Evolutionary conservation across 2,888 invertebrate species (phyloP).

Genomic region (Malthinus flaveolus): DNA sequence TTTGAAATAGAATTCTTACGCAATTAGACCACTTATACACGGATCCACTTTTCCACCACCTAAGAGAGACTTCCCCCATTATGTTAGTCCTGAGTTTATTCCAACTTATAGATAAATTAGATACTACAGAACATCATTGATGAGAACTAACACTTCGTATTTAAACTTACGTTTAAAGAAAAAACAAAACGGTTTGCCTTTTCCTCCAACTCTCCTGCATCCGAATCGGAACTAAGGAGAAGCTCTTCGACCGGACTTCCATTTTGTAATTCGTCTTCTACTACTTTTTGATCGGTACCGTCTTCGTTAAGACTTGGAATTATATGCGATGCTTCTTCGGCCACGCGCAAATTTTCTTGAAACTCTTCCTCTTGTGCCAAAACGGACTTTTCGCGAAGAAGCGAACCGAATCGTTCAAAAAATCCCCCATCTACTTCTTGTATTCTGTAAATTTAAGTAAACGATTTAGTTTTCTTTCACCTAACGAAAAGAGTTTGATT

Average conservation of each 20-base stretch:
- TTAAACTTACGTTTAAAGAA: neutral
- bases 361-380: constrained; percentile 61
- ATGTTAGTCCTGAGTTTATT: no score
- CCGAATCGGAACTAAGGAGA: constrained; percentile 51
- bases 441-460: constrained; percentile 61
- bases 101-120: no score
- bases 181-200: constrained; percentile 60
- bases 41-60: no score
- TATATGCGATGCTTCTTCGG: constrained; percentile 46
- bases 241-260: constrained; percentile 36
- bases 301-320: constrained; percentile 23
- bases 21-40: no score
- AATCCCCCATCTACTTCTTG: constrained; percentile 83
- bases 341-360: constrained; percentile 47
- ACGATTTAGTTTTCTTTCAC: neutral
- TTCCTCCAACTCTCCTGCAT: constrained; percentile 69
- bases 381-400: constrained; percentile 67
- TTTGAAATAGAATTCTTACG: no score
- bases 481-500: neutral
- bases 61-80: no score
- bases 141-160: no score
- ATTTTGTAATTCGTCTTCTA: constrained; percentile 40
- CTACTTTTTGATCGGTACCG: neutral
- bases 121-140: no score
- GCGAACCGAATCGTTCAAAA: constrained; percentile 80